Evolutionary conservation across 2,888 invertebrate genomes (phyloP).

Genomic region (Rhagium mordax): DNA sequence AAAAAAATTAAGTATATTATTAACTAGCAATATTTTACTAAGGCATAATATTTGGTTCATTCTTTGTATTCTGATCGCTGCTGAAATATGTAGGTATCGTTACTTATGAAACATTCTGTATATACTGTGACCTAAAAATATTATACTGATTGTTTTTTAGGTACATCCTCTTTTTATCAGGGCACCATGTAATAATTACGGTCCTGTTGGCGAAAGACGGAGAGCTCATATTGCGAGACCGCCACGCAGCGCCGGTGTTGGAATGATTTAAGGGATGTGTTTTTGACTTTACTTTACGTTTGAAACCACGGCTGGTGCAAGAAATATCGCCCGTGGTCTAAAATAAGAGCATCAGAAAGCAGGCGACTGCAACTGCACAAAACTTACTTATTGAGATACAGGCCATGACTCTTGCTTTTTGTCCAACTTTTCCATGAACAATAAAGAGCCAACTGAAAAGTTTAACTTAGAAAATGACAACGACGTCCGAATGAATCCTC

Average conservation of each 20-base stretch:
- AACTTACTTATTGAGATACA: slow-evolving; percentile 57
- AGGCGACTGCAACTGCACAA: slow-evolving; percentile 50
- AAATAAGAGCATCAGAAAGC: slow-evolving; percentile 43
- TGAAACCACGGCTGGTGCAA: slow-evolving; percentile 32
- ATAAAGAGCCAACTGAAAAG: slow-evolving; percentile 50
- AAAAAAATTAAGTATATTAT: too few species aligned
- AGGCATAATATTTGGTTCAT: too few species aligned
- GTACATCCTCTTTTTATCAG: not conserved
- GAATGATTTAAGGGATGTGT: slow-evolving; percentile 55
- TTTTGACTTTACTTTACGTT: slow-evolving; percentile 50
- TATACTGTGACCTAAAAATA: not conserved
- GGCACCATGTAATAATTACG: not conserved
- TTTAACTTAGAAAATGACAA: slow-evolving; percentile 44
- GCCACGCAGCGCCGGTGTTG: slow-evolving; percentile 51
- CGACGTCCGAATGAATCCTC: slow-evolving; percentile 29
- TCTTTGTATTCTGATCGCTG: too few species aligned
- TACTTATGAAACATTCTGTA: too few species aligned
- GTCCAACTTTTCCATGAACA: slow-evolving; percentile 47
- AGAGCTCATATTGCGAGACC: slow-evolving; percentile 36
- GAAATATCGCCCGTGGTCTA: slow-evolving; percentile 45
- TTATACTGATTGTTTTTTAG: not conserved
- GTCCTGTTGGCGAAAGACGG: slow-evolving; percentile 13
- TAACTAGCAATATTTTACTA: too few species aligned
- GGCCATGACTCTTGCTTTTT: slow-evolving; percentile 48
- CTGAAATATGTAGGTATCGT: too few species aligned